Base-by-base conservation (phyloP, 1,140 invertebrate genomes). In the Atta texana region DNA sequence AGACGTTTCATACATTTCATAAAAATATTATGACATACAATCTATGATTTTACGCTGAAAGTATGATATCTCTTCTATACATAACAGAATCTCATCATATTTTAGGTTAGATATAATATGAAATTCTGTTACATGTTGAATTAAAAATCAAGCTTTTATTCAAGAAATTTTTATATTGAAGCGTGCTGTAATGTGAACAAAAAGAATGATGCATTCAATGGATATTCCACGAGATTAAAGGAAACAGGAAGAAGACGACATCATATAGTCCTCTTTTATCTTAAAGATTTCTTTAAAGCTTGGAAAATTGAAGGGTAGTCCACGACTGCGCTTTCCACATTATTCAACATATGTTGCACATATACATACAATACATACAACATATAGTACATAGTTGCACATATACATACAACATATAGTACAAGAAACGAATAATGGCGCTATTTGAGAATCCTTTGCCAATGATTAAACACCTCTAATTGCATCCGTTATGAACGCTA, bases 281-380 rank as follows among this genome's bases (percentile, higher is more conserved):
- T 77, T 77, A 77, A 64, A 49, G 16, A 16, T 78, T 78, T 66
- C 28, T 2, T 24, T 68, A 24, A 78, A 78, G 44, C 61, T 53
- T 14, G 14, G 28, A 53, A 69, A 69, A 68, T 80, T 80, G n/a
- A 69, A 69, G 28, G 16, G 4, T 12, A 3, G 1, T 4, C 5
- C 14, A 63, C 3, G 16, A 5, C n/a, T 16, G n/a, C n/a, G 8
- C 55, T 57, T 55, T 18, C 6, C 1, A 31, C 24, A 39, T 5
- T 10, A 57, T 57, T 21, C 28, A 72, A 34, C 28, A 74, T 34
- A 34, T 14, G 71, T 74, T 74, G 51, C 16, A n/a, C 12, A 31
- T 39, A 24, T n/a, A 31, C 21, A 24, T 24, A 24, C 21, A 24
- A 24, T 24, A 24, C 21, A 24, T 24, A 24, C 28, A 72, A 34